phyloP scores from a whole-genome alignment of 2,888 invertebrate genomes.

The Acanthosepion lycidas region DNA sequence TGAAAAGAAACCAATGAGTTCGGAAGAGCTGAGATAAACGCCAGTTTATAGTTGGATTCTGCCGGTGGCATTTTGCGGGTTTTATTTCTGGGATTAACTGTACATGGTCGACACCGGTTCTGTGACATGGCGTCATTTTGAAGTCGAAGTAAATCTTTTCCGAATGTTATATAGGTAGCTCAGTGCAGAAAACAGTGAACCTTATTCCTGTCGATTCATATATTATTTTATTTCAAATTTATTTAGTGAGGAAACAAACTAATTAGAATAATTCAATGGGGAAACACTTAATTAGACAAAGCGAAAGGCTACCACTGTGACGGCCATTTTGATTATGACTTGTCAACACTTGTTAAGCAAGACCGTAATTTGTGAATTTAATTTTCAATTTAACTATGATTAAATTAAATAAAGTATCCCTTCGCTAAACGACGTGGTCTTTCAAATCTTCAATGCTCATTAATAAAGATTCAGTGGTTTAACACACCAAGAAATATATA shows the following conservation, averaged over 20 bases:
- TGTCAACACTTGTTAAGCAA: not conserved
- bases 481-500: too few species aligned
- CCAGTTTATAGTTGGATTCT: not conserved
- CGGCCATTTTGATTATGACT: not conserved
- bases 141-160: not conserved
- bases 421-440: too few species aligned
- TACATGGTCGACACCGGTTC: conserved; percentile 6
- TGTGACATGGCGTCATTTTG: not conserved
- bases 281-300: not conserved
- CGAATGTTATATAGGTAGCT: not conserved
- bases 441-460: too few species aligned
- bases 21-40: not conserved
- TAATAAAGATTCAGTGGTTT: too few species aligned
- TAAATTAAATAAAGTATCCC: not conserved
- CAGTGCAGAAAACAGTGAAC: not conserved
- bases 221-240: too few species aligned
- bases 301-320: too few species aligned
- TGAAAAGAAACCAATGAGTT: not conserved
- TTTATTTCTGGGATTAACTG: conserved; percentile 38
- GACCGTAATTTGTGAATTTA: not conserved
- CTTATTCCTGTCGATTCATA: not conserved
- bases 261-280: not conserved
- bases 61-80: conserved; percentile 24
- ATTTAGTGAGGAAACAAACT: not conserved
- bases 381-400: conserved; percentile 37